Percentiles rank a stretch among this genome's conserved stretches.
Evolutionary conservation across 2,888 invertebrate genomes (phyloP).

Genomic region (Drosophila percnosoma): DNA sequence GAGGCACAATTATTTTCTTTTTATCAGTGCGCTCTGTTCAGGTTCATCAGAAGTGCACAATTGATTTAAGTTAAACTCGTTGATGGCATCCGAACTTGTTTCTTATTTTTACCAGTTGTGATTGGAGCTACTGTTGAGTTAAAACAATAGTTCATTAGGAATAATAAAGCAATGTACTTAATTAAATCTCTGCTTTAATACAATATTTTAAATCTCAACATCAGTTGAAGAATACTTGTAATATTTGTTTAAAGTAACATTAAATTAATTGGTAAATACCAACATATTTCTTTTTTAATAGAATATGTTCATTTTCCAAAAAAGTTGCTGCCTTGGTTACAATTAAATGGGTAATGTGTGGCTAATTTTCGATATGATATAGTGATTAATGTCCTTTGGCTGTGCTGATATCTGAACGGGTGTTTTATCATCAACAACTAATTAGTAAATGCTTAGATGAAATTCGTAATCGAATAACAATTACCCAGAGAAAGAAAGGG

Average conservation of each 20-base stretch:
- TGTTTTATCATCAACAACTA: constrained; percentile 68
- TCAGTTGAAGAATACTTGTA: not conserved
- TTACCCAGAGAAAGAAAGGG: constrained; percentile 31
- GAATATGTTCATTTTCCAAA: not conserved
- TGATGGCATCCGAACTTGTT: not conserved
- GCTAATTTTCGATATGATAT: constrained; percentile 13
- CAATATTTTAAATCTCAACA: not conserved
- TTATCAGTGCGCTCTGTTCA: constrained; percentile 18
- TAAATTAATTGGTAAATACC: not conserved
- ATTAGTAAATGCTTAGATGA: constrained; percentile 64
- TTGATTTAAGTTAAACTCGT: constrained; percentile 5
- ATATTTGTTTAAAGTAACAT: not conserved
- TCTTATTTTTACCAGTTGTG: not conserved
- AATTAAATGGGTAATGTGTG: not conserved
- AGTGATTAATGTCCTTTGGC: constrained; percentile 19
- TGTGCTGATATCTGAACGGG: constrained; percentile 7
- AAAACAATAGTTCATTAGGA: not conserved
- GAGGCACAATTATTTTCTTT: constrained; percentile 23
- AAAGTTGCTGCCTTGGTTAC: not conserved
- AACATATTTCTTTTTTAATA: not conserved
- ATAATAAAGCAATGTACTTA: not conserved
- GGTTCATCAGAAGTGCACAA: constrained; percentile 20
- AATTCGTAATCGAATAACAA: constrained; percentile 62
- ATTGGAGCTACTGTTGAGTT: not conserved
- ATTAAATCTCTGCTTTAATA: not conserved